Evolutionary conservation across 2,888 invertebrate species (phyloP), one percentile per base, ranked within the genome.

Genomic region (Yponomeuta cagnagella): DNA sequence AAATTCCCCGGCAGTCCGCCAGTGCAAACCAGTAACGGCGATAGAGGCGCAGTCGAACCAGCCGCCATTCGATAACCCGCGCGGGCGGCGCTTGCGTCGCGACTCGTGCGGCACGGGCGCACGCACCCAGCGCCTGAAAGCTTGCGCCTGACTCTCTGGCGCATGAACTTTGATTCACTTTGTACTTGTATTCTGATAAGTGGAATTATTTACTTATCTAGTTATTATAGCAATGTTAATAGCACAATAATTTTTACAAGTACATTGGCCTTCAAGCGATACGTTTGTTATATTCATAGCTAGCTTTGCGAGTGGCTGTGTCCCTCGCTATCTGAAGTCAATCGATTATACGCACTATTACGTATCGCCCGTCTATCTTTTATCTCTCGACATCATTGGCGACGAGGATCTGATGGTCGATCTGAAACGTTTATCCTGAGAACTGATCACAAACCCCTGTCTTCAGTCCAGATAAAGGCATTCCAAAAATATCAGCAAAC

Each of bases 31-130:
- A 67, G 67, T 67, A 37, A 30, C 64, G 64, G 8, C 10, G 67
- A 67, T 67, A 68, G 52, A 8, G 58, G 68, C 68, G 52, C 58
- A 68, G 52, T 68, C 52, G 68, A 68, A 68, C 52, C 10, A 64
- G 63, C 58, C 63, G 63, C 58, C 63, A 23, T 48, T 12, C 58
- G 72, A 71, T 72, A 72, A 71, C 72, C 67, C 67, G 31, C 10
- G 48, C 30, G 64, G 65, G 23, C 68, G 48, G 64, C 69, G 63
- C 43, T 58, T 48, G 5, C 15, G 15, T 12, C 52, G 65, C 68
- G 52, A 52, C 31, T 48, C 68, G 31, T 23, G 23, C 23, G 10
- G 68, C n/a, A 23, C 9, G 5, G 4, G 10, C 67, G 33, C 68
- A 68, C 68, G 68, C 68, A 52, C 15, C 48, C 30, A 68, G n/a